Evolutionary conservation across 1,140 invertebrate species (phyloP).

Genomic region (Amyelois transitella): DNA sequence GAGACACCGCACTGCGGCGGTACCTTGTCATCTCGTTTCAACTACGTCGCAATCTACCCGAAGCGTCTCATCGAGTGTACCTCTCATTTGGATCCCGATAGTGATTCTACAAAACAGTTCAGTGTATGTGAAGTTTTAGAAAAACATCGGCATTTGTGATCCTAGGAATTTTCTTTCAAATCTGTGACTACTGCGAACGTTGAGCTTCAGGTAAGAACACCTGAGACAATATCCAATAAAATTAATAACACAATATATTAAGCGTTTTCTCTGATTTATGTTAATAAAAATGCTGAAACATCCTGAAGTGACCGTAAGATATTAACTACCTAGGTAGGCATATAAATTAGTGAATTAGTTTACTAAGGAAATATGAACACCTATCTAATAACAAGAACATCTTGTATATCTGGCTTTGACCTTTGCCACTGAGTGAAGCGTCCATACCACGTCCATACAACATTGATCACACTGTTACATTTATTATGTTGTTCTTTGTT

Average conservation of each 20-base stretch:
- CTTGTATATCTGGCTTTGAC: not conserved
- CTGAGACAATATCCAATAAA: not conserved
- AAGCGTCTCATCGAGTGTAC: constrained; percentile 11
- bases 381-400: not conserved
- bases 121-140: constrained; percentile 40
- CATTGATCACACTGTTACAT: too few species aligned
- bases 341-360: too few species aligned
- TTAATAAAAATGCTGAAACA: too few species aligned
- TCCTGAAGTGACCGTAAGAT: too few species aligned
- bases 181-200: constrained; percentile 50
- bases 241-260: not conserved
- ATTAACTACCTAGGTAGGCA: too few species aligned
- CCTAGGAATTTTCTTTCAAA: constrained; percentile 27
- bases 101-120: constrained; percentile 23
- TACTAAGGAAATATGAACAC: not conserved
- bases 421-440: not conserved
- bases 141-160: constrained; percentile 32
- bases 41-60: constrained; percentile 7
- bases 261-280: not conserved
- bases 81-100: constrained; percentile 11
- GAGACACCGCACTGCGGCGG: constrained; percentile 60
- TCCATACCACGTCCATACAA: too few species aligned
- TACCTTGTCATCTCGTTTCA: constrained; percentile 19
- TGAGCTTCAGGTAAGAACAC: constrained; percentile 52
- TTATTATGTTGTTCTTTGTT: too few species aligned